phyloP scores from a whole-genome alignment of 2,113 vertebrate genomes.

The Cavia aperea region DNA sequence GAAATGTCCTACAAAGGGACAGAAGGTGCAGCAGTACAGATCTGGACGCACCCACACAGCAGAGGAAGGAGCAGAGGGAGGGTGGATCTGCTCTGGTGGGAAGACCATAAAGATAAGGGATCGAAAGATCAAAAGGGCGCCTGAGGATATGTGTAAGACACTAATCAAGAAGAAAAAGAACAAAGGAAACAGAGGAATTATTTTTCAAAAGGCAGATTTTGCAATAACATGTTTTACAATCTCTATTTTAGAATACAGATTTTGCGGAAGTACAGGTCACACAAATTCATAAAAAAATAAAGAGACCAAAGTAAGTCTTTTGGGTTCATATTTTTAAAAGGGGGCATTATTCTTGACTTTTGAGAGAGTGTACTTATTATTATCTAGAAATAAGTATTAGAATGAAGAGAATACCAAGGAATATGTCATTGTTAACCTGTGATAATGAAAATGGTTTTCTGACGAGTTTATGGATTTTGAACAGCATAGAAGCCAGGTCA shows the following conservation, averaged over 20 bases:
- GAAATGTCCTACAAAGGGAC: background rate
- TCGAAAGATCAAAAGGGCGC: background rate
- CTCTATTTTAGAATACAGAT: background rate
- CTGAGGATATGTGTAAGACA: background rate
- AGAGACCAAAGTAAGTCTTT: background rate
- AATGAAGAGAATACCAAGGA: slow-evolving; percentile 11
- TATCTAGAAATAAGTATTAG: background rate
- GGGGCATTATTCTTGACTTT: background rate
- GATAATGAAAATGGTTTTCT: background rate
- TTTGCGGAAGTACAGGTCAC: background rate
- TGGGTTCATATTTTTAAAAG: background rate
- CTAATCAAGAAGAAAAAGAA: background rate
- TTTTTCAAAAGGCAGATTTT: background rate
- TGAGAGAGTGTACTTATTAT: background rate
- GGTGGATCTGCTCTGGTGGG: background rate
- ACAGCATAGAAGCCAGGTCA: background rate
- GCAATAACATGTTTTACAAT: background rate
- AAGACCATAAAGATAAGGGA: background rate
- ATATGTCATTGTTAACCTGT: background rate
- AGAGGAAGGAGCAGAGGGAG: background rate
- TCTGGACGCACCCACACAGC: background rate
- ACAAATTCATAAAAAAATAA: background rate
- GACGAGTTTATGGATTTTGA: slow-evolving; percentile 1
- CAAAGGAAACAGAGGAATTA: background rate
- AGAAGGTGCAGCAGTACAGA: background rate